Percentiles rank a stretch among this genome's conserved stretches.
These are phyloP conservation scores for Cenopis cana DNA, from an alignment of 2,888 invertebrate species.

Conservation along the genomic window DNA sequence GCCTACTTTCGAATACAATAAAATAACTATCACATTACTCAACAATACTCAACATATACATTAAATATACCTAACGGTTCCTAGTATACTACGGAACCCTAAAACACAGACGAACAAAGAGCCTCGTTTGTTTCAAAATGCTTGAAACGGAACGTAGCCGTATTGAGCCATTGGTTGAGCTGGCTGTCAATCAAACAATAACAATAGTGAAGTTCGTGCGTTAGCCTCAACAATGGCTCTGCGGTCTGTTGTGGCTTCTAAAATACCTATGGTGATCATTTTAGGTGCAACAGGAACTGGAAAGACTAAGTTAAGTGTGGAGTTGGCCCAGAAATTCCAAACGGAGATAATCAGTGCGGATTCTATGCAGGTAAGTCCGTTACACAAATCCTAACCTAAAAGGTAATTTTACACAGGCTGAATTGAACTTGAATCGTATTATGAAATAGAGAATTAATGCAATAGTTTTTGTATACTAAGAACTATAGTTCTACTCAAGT, in stretches of 20 bases:
- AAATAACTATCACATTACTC: no score
- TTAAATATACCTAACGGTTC: no score
- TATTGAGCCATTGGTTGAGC: neutral
- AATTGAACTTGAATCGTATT: neutral
- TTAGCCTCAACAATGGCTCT: conserved; percentile 70
- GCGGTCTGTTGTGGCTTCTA: conserved; percentile 69
- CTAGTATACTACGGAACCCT: no score
- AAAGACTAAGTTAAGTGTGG: conserved; percentile 97
- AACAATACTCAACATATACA: no score
- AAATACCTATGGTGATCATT: conserved; percentile 92
- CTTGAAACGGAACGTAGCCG: conserved; percentile 50
- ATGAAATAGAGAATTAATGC: neutral
- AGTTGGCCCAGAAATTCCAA: conserved; percentile 93
- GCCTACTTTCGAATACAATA: no score
- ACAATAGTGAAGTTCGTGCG: conserved; percentile 79
- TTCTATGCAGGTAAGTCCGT: conserved; percentile 96
- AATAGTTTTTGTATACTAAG: neutral
- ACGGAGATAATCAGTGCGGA: conserved; percentile 99
- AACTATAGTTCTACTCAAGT: neutral
- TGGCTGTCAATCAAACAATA: conserved; percentile 57
- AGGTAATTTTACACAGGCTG: conserved; percentile 45
- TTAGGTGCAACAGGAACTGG: conserved; percentile 98
- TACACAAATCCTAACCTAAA: conserved; percentile 64
- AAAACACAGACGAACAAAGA: no score
- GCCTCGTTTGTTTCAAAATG: no score